Evolutionary conservation across 2,113 vertebrate species (phyloP).

Genomic region (Vidua macroura): DNA sequence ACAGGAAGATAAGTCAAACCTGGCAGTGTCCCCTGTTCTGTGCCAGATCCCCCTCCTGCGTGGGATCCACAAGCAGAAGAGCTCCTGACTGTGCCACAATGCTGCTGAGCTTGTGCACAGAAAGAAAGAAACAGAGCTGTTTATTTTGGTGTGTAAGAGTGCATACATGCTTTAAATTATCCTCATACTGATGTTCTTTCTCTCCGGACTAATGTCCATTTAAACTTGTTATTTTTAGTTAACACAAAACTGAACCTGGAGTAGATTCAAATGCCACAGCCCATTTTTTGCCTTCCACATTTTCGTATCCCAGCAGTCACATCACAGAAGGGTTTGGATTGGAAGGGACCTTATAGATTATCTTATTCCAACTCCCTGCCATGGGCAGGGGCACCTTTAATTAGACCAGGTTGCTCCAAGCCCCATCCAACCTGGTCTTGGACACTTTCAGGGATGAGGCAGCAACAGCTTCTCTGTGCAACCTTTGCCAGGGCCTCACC

Average conservation of each 20-base stretch:
- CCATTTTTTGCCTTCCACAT: fast-evolving
- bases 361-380: neutral
- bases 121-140: neutral
- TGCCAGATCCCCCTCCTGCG: neutral
- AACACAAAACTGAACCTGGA: neutral
- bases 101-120: neutral
- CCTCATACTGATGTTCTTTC: neutral
- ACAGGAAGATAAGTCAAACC: neutral
- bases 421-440: fast-evolving
- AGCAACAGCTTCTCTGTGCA: neutral
- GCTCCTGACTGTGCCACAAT: neutral
- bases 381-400: neutral
- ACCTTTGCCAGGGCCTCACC: neutral
- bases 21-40: neutral
- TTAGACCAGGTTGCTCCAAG: neutral
- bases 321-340: neutral
- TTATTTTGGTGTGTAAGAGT: neutral
- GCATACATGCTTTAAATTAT: neutral
- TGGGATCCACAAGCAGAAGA: neutral
- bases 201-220: neutral
- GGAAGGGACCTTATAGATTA: neutral
- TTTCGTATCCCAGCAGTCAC: neutral
- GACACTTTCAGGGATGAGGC: neutral
- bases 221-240: neutral
- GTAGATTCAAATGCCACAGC: neutral